Conservation (phyloP, 2,113 vertebrate genomes). For the western clawed frog (Xenopus tropicalis) region UCB_Xtro_10.0 CM004448.2:52853001-52853500, state of each 20-base stretch:
- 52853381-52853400: no score
- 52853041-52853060: conserved; percentile 89
- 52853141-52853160: conserved; percentile 95
- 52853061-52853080: conserved; percentile 89
- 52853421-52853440: no score
- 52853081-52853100: conserved; percentile 90
- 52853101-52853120: conserved; percentile 91
- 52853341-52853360: no score
- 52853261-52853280: background rate
- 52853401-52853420: no score
- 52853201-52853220: background rate
- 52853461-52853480: no score
- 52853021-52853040: conserved; percentile 62
- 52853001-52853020: no score
- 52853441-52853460: no score
- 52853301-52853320: no score
- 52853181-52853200: conserved; percentile 68
- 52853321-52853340: no score
- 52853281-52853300: no score
- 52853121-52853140: conserved; percentile 82
- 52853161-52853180: conserved; percentile 92
- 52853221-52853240: background rate
- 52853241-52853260: background rate
- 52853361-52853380: no score
- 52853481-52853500: no score